Conservation (phyloP, 2,888 invertebrate species). For the Margaritifera margaritifera region DNA sequence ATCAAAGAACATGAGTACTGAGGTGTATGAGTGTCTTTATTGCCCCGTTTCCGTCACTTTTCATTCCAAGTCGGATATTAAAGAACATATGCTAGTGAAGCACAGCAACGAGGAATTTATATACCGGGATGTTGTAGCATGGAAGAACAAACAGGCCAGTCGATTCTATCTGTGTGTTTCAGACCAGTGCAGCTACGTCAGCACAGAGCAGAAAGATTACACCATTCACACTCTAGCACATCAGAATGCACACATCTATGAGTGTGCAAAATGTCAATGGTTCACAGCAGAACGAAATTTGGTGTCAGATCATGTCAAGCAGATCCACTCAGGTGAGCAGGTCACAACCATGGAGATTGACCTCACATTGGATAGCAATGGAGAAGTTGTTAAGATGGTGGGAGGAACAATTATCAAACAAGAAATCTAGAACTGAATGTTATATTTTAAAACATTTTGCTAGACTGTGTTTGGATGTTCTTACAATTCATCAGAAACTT, state of each 20-base stretch:
- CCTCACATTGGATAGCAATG: constrained; percentile 32
- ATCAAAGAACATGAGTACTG: constrained; percentile 16
- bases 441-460: too few relatives aligned
- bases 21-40: constrained; percentile 38
- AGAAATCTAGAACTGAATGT: constrained; percentile 15
- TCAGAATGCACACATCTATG: constrained; percentile 40
- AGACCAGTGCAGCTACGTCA: constrained; percentile 35
- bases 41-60: constrained; percentile 21
- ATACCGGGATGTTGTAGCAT: constrained; percentile 47
- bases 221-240: constrained; percentile 41
- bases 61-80: constrained; percentile 39
- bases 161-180: constrained; percentile 51
- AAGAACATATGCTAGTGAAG: constrained; percentile 40
- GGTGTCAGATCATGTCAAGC: constrained; percentile 31
- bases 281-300: constrained; percentile 27
- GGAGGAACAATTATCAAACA: constrained; percentile 41
- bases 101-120: constrained; percentile 47
- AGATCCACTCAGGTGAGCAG: constrained; percentile 27
- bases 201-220: constrained; percentile 35
- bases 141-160: constrained; percentile 36
- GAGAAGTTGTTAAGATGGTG: constrained; percentile 32
- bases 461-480: too few relatives aligned
- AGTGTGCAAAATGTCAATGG: constrained; percentile 51
- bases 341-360: constrained; percentile 33
- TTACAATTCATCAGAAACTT: too few relatives aligned